phyloP scores from a whole-genome alignment of 2,113 vertebrate genomes.

The Notothenia coriiceps region DNA sequence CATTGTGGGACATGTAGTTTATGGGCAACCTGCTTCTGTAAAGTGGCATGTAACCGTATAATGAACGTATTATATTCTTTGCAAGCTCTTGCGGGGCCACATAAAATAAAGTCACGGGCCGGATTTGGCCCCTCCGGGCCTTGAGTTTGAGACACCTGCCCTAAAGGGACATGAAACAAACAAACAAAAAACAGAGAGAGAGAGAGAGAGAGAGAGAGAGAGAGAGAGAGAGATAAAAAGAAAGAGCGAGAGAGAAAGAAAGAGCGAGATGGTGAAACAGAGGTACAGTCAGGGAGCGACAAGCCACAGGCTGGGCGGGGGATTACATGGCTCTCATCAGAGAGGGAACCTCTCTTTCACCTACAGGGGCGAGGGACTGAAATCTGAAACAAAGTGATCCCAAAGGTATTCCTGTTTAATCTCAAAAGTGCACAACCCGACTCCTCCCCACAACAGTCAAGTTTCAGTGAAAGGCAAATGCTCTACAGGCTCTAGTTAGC shows the following conservation, averaged over 20 bases:
- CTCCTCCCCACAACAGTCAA: constrained; percentile 64
- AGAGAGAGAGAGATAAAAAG: constrained; percentile 55
- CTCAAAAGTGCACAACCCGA: constrained; percentile 82
- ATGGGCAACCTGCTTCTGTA: too few species aligned
- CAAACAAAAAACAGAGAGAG: too few species aligned
- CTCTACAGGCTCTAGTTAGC: constrained; percentile 72
- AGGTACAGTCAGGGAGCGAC: constrained; percentile 55
- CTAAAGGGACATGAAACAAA: too few species aligned
- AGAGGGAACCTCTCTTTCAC: constrained; percentile 66
- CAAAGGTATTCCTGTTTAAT: constrained; percentile 85
- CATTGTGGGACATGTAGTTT: too few species aligned
- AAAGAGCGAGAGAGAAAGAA: constrained; percentile 51
- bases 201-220: constrained; percentile 25
- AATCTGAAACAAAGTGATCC: constrained; percentile 83
- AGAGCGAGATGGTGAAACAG: constrained; percentile 54
- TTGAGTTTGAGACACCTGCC: too few species aligned
- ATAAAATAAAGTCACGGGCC: too few species aligned
- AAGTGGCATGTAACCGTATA: too few species aligned
- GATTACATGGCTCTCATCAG: constrained; percentile 73
- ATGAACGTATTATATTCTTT: too few species aligned
- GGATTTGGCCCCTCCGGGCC: too few species aligned
- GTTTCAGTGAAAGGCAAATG: constrained; percentile 71
- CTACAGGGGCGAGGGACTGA: constrained; percentile 67
- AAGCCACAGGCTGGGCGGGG: constrained; percentile 61
- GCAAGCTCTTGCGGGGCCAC: too few species aligned